These are phyloP conservation scores for Sitta carolinensis DNA, from an alignment of 2,797 vertebrate genomes.

Conservation along the genomic window DNA sequence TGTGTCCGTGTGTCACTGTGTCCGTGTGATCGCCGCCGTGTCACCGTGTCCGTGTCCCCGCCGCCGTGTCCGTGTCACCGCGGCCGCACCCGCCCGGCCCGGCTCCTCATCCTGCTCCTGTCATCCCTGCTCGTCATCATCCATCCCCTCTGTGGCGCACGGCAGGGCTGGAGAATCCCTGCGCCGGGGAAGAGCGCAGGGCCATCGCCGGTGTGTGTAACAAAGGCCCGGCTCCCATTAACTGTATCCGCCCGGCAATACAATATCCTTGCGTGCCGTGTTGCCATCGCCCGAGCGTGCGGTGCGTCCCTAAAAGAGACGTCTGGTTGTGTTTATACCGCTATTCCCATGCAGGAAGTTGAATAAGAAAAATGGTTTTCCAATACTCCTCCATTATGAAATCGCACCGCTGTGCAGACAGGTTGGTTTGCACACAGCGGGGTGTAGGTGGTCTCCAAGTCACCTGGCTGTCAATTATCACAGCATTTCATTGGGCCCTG, in stretches of 20 bases:
- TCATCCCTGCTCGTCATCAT: background rate
- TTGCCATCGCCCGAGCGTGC: rapidly evolving
- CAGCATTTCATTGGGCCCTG: background rate
- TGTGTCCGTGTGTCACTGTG: no score
- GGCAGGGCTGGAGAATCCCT: background rate
- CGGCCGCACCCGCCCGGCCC: background rate
- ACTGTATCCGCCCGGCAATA: background rate
- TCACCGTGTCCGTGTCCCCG: background rate
- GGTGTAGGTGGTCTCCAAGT: background rate
- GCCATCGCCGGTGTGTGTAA: background rate
- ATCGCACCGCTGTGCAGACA: background rate
- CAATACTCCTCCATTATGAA: rapidly evolving
- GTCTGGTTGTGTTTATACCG: rapidly evolving
- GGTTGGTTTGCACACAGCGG: background rate
- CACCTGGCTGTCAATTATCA: background rate
- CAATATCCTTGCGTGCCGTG: background rate
- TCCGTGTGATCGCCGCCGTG: background rate
- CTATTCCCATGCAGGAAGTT: background rate
- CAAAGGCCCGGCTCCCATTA: background rate
- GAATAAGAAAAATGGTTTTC: background rate
- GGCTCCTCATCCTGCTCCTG: no score
- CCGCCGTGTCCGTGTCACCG: background rate
- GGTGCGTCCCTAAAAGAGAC: background rate
- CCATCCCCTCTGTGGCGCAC: background rate
- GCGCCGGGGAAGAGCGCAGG: background rate